Conservation (phyloP, 2,113 vertebrate genomes). For the Aleadryas rufinucha region DNA sequence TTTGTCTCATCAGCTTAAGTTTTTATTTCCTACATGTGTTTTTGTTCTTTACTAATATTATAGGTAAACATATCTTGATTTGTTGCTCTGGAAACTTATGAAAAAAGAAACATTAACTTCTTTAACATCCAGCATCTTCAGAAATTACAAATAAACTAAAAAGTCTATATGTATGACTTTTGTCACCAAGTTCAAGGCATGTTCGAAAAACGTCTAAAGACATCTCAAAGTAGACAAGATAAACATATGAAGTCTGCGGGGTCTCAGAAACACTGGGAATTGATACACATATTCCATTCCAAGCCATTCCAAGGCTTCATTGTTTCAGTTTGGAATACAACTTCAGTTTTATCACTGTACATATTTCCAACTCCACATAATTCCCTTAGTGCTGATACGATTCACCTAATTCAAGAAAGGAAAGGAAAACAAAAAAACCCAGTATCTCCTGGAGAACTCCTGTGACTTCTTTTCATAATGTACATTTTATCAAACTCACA, state of each 20-base stretch:
- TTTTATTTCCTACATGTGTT: not conserved
- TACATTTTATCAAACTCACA: not conserved
- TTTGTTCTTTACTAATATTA: not conserved
- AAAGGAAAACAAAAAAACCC: rapidly evolving
- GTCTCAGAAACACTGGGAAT: not conserved
- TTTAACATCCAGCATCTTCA: not conserved
- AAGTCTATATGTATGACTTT: not conserved
- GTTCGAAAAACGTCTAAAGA: not conserved
- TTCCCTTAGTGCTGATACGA: not conserved
- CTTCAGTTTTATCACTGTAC: not conserved
- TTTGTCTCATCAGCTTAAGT: not conserved
- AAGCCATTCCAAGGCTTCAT: not conserved
- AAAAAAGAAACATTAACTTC: not conserved
- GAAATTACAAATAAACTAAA: not conserved
- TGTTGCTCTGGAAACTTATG: not conserved
- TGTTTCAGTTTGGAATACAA: not conserved
- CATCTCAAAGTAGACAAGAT: not conserved
- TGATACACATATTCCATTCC: not conserved
- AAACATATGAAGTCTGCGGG: not conserved
- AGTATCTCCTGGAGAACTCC: not conserved
- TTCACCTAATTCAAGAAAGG: not conserved
- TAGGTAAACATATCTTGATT: not conserved
- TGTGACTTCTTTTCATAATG: not conserved
- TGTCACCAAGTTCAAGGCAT: not conserved
- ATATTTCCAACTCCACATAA: not conserved